Percentiles rank a stretch among this genome's conserved stretches.
Conservation (phyloP, 1,140 invertebrate species). For the Penaeus vannamei region DNA sequence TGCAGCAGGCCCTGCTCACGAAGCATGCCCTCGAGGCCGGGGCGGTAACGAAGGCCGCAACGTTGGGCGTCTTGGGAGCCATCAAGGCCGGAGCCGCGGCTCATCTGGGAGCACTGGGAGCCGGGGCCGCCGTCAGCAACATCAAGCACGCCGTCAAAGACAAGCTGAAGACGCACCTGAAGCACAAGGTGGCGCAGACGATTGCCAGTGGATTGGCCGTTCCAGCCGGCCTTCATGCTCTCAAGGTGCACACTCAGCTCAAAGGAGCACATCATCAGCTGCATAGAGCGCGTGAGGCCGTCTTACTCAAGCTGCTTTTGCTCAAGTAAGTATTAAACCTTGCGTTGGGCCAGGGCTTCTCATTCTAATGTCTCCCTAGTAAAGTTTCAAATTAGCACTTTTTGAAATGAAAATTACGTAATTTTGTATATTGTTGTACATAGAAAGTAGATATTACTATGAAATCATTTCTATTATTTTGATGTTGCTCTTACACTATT, state of each 20-base stretch:
- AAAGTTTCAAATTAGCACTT: too few species aligned
- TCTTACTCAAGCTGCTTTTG: constrained; percentile 21
- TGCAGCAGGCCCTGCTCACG: constrained; percentile 28
- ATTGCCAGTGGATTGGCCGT: not conserved
- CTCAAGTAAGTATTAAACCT: constrained; percentile 31
- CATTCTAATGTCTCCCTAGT: too few species aligned
- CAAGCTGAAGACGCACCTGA: constrained; percentile 17
- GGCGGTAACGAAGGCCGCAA: not conserved
- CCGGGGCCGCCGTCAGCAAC: not conserved
- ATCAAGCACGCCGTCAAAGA: not conserved
- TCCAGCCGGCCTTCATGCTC: not conserved
- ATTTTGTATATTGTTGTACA: too few species aligned
- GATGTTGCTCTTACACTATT: not conserved
- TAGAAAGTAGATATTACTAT: too few species aligned
- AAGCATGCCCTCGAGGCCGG: constrained; percentile 33
- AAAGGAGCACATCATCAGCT: not conserved
- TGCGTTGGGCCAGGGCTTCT: too few species aligned
- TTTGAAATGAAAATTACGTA: too few species aligned
- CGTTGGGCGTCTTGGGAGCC: not conserved
- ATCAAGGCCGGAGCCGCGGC: not conserved
- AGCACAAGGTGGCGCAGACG: not conserved
- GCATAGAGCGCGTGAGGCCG: not conserved
- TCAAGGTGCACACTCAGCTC: not conserved
- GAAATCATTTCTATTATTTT: too few species aligned
- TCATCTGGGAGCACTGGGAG: constrained; percentile 22